Percentiles rank a stretch among this genome's conserved stretches.
Evolutionary conservation across 2,888 invertebrate genomes (phyloP).

Genomic region (Galeopsomyia nigrocyanea): DNA sequence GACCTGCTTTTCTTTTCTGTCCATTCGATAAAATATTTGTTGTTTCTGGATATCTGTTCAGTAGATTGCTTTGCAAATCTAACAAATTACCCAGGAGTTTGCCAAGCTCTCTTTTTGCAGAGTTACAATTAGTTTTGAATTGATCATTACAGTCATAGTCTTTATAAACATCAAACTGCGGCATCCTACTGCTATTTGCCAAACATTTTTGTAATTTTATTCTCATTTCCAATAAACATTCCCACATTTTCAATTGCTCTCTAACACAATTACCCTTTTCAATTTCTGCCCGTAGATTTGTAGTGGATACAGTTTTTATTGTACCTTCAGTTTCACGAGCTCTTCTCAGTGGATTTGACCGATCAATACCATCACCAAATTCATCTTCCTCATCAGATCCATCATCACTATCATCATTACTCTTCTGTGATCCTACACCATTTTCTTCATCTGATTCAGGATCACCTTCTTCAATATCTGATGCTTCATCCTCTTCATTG

Average conservation of each 20-base stretch:
- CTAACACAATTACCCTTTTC: conserved; percentile 79
- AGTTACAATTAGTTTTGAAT: conserved; percentile 71
- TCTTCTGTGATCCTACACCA: conserved; percentile 48
- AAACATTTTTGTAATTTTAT: conserved; percentile 90
- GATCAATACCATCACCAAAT: conserved; percentile 57
- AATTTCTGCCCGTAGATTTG: conserved; percentile 72
- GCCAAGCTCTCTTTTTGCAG: conserved; percentile 72
- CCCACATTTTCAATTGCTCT: conserved; percentile 85
- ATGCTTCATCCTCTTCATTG: conserved; percentile 55
- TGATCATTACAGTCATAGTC: conserved; percentile 70
- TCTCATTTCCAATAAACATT: conserved; percentile 85
- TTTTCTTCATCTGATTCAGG: conserved; percentile 49
- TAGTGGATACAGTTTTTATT: conserved; percentile 73
- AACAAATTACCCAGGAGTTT: conserved; percentile 77
- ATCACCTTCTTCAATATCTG: conserved; percentile 51
- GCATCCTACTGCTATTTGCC: conserved; percentile 83
- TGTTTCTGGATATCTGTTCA: conserved; percentile 80
- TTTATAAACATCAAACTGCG: conserved; percentile 74
- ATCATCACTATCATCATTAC: conserved; percentile 46
- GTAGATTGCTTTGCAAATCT: conserved; percentile 73
- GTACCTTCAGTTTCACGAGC: conserved; percentile 56
- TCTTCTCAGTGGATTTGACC: conserved; percentile 68
- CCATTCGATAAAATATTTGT: conserved; percentile 66
- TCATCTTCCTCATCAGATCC: conserved; percentile 60
- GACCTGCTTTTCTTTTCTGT: conserved; percentile 56